Evolutionary conservation across 1,140 invertebrate species (phyloP), one percentile per base, ranked within the genome.

Genomic region (Trigoniulus corallinus): DNA sequence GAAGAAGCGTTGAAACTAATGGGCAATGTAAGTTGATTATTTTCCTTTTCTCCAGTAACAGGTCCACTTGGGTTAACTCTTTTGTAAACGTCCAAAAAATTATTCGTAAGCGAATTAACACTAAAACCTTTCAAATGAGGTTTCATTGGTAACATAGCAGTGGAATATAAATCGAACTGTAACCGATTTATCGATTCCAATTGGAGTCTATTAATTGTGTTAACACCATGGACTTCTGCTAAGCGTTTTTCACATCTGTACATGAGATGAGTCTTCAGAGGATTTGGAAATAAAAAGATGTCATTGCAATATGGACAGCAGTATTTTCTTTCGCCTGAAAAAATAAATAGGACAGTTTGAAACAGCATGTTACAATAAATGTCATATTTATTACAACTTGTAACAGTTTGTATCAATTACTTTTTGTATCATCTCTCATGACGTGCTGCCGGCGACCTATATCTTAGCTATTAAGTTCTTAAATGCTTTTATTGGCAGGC

Each of bases 281-380:
- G 43, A 39, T 47, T 47, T 18, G 50, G 50, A 34, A 7, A 51
- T 3, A 51, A 7, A 22, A 51, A 51, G 2, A 18, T 23, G 12
- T 51, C 50, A 18, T 3, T 3, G 26, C 50, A 51, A 26, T 20
- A 51, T 2, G 41, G 50, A 40, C 50, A 51, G 23, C 3, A 13
- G 37, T 18, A 50, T 15, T 41, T 40, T 4, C 37, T 4, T 4
- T 50, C 48, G 12, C 29, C 48, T 50, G 23, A 4, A 24, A 23
- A 42, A 41, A 48, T 29, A 34, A 22, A 47, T n/a, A n/a, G n/a
- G n/a, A n/a, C n/a, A n/a, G n/a, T n/a, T n/a, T n/a, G n/a, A n/a
- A n/a, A n/a, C n/a, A n/a, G n/a, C n/a, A n/a, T n/a, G n/a, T n/a
- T n/a, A n/a, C n/a, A n/a, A n/a, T n/a, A n/a, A n/a, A n/a, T n/a